These are phyloP conservation scores for Pimpla rufipes DNA, from an alignment of 2,888 invertebrate species.

Conservation along the genomic window DNA sequence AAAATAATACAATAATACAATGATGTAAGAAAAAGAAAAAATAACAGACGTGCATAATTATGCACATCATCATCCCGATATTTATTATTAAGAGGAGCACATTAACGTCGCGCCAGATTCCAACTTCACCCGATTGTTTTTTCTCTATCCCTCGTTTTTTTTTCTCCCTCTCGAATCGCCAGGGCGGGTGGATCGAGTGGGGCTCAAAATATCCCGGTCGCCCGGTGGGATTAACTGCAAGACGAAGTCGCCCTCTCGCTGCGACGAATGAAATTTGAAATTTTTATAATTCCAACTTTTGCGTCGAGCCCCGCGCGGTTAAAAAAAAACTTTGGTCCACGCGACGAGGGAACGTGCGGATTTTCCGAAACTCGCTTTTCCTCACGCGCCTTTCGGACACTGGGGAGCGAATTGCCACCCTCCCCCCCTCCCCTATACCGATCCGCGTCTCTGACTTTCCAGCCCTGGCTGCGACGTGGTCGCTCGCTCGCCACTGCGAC, in stretches of 20 bases:
- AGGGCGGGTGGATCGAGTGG: conserved; percentile 22
- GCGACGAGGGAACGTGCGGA: conserved; percentile 31
- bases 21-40: too few species aligned
- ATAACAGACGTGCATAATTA: too few species aligned
- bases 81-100: too few species aligned
- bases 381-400: conserved; percentile 67
- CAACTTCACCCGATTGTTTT: conserved; percentile 27
- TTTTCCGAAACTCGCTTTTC: conserved; percentile 51
- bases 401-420: conserved; percentile 65
- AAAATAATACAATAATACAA: too few species aligned
- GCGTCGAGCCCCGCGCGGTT: conserved; percentile 58
- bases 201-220: conserved; percentile 19
- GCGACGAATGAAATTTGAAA: conserved; percentile 76
- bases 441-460: conserved; percentile 34
- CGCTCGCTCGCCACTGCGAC: conserved; percentile 32
- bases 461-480: conserved; percentile 14
- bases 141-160: too few species aligned
- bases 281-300: conserved; percentile 81
- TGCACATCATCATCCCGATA: too few species aligned
- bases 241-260: conserved; percentile 46
- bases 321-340: conserved; percentile 76
- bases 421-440: neutral
- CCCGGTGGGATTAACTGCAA: conserved; percentile 47
- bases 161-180: conserved; percentile 12
- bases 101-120: conserved; percentile 41